A percentile compares a stretch with the other conserved stretches of the same genome.
phyloP scores from a whole-genome alignment of 2,888 invertebrate genomes.

The Oxytorus armatus region DNA sequence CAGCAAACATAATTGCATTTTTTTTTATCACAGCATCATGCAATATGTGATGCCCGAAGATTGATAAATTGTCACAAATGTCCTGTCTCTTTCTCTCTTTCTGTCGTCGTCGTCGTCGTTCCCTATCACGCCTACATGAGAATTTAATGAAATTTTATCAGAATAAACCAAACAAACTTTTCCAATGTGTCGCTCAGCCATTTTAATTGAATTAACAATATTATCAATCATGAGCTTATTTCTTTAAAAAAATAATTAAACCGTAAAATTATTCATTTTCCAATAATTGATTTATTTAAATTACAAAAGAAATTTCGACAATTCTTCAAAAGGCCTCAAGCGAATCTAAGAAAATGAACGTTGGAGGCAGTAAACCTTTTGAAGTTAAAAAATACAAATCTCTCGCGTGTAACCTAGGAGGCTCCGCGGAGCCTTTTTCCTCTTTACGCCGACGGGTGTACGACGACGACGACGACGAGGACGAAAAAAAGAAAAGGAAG shows the following conservation, averaged over 20 bases:
- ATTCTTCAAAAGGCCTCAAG: no score
- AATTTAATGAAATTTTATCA: no score
- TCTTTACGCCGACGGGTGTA: no score
- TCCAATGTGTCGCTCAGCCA: no score
- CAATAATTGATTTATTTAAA: no score
- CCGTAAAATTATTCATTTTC: no score
- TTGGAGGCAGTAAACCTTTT: not conserved
- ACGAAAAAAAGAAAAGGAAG: constrained; percentile 44
- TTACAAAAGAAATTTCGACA: not conserved
- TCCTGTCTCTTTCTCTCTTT: not conserved
- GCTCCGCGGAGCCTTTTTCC: not conserved
- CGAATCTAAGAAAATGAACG: not conserved
- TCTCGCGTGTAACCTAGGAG: no score
- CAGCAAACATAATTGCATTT: constrained; percentile 56
- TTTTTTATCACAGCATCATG: constrained; percentile 55
- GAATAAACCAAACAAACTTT: no score
- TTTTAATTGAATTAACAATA: no score
- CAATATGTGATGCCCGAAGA: constrained; percentile 50
- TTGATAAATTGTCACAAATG: constrained; percentile 8
- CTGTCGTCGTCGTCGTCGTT: not conserved
- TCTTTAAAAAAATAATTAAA: no score
- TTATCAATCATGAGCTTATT: no score
- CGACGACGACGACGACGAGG: no score
- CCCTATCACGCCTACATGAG: constrained; percentile 7
- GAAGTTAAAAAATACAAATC: not conserved